Evolutionary conservation across 2,888 invertebrate genomes (phyloP), one percentile per base, ranked within the genome.

Genomic region (Harpalus rubripes): DNA sequence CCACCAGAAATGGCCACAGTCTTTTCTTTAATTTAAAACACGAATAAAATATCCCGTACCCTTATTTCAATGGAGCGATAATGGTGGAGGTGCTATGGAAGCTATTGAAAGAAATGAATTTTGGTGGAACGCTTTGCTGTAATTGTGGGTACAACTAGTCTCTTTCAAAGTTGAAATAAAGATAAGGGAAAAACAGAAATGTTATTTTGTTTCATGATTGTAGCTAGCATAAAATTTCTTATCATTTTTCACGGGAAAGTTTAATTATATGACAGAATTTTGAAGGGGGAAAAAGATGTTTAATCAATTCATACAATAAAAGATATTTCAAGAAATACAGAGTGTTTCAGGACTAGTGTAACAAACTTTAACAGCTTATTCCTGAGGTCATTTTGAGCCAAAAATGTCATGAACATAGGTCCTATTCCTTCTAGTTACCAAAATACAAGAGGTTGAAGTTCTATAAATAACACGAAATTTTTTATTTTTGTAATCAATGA

Each of bases 161-260:
- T 85, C 85, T 85, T 85, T 85, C 85, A 85, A 85, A 85, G 39
- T 85, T 85, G 85, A 85, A 85, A 85, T 85, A 80, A 68, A 85
- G 85, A 85, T 85, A 85, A 85, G 85, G 72, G 85, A 85, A 85
- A 85, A 85, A 85, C 85, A 79, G 85, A 79, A 85, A 85, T 72
- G 79, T 80, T 85, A 85, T 85, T 85, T 85, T 85, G 85, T 85
- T 80, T 79, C 85, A 80, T 80, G 79, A 85, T 85, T 85, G 80
- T 58, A 16, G 84, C 65, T 15, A 39, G 65, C 80, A 32, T 80
- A 80, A 85, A 80, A 85, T 80, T 85, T 85, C 85, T 85, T 85
- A 85, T 85, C 85, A 65, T 85, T 85, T 85, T 85, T 85, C 32
- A 39, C 15, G 68, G n/a, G 26, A 78, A 63, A 68, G 68, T 68